These are phyloP conservation scores for Sceloporus tristichus DNA, from an alignment of 2,113 vertebrate species.

Conservation along the genomic window DNA sequence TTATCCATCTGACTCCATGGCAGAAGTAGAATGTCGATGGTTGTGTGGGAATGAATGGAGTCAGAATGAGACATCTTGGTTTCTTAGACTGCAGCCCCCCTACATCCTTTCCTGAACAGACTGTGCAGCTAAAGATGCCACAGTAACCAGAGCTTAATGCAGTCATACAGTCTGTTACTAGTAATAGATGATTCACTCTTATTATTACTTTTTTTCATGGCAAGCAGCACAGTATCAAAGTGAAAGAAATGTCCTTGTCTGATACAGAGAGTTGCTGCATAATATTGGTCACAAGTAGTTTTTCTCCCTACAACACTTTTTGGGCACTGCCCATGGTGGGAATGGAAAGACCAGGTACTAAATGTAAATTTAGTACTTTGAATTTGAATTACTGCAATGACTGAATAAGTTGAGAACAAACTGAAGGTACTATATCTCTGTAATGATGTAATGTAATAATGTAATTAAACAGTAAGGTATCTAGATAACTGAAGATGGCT, in stretches of 20 bases:
- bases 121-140: conserved; percentile 47
- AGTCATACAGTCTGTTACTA: conserved; percentile 32
- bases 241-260: conserved; percentile 37
- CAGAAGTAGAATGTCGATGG: conserved; percentile 38
- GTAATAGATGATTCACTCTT: conserved; percentile 44
- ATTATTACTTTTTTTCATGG: conserved; percentile 43
- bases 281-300: background rate
- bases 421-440: background rate
- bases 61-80: conserved; percentile 44
- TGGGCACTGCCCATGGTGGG: conserved; percentile 8
- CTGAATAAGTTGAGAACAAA: background rate
- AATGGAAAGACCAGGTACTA: conserved; percentile 31
- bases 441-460: background rate
- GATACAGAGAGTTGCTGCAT: conserved; percentile 20
- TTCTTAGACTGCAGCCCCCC: conserved; percentile 29
- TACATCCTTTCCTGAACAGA: conserved; percentile 25
- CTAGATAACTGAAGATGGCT: background rate
- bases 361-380: conserved; percentile 5
- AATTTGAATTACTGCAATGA: background rate
- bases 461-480: too few relatives aligned
- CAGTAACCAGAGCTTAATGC: conserved; percentile 35
- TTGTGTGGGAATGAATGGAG: conserved; percentile 38
- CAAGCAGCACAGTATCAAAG: conserved; percentile 41
- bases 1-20: conserved; percentile 32
- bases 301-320: background rate